Evolutionary conservation across 1,140 invertebrate genomes (phyloP), one percentile per base, ranked within the genome.

Genomic region (Rhopalosiphum maidis): DNA sequence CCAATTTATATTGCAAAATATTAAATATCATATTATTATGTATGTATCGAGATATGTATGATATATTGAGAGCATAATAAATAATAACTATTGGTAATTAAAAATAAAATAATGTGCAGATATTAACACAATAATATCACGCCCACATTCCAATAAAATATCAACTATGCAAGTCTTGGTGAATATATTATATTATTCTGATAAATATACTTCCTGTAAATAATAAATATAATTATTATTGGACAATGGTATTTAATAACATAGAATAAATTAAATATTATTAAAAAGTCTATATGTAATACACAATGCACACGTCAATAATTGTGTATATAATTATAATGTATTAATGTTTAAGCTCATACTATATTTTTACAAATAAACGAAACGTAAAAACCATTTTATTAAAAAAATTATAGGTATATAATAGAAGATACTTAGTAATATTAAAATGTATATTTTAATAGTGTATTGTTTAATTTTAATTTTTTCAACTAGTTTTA

Each of bases 121-220:
- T 41, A 43, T 83, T 83, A 85, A 54, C 30, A 88, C 48, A 21
- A 88, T 30, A 30, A 21, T 51, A 51, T 54, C 54, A 93, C 91
- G 82, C 91, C 48, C 82, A 55, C 82, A 85, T 86, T 51, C 35
- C 48, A 86, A 93, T 48, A 37, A 35, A 77, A 91, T 35, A 83
- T 60, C 41, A 91, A 89, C 37, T 89, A 89, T 35, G 22, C 51
- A 89, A 89, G n/a, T 89, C n/a, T 51, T 4, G 21, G n/a, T 51
- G 48, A 35, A 88, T 30, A 87, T 87, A 35, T 88, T 48, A 55
- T 41, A n/a, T n/a, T 68, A n/a, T 89, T 55, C 48, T 89, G 51
- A 89, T 88, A 87, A 48, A 48, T 35, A 88, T 51, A 88, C 86
- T 88, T 88, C 86, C 83, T n/a, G 46, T 88, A 51, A 54, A 60